phyloP scores from a whole-genome alignment of 2,113 vertebrate species.

The Narcine bancroftii region DNA sequence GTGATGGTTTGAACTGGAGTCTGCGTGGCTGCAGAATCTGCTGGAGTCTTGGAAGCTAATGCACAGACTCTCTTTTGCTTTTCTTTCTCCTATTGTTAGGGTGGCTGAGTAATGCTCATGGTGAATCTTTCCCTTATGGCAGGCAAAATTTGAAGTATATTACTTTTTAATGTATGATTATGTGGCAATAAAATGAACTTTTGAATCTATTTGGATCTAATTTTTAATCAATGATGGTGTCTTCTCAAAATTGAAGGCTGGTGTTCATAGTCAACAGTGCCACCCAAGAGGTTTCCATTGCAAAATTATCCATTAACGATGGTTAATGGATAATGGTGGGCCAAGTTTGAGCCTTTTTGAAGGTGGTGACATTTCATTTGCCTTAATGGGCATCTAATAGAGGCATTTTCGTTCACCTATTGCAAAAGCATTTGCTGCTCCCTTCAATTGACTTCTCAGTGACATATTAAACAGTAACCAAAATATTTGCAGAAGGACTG shows the following conservation, averaged over 20 bases:
- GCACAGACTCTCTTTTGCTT: too few relatives aligned
- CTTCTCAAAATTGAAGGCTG: neutral
- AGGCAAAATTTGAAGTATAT: too few relatives aligned
- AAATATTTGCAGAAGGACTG: neutral
- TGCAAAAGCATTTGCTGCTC: neutral
- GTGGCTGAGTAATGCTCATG: too few relatives aligned
- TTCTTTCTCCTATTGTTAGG: too few relatives aligned
- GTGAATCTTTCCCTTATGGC: too few relatives aligned
- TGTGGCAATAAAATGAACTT: too few relatives aligned
- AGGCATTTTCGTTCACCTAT: neutral
- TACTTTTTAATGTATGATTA: too few relatives aligned
- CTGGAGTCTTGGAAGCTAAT: too few relatives aligned
- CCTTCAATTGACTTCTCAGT: neutral
- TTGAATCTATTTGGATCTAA: neutral
- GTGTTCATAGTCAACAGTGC: neutral
- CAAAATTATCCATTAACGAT: neutral
- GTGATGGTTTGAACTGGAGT: too few relatives aligned
- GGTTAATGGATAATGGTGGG: neutral
- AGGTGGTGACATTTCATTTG: neutral
- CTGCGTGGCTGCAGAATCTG: too few relatives aligned
- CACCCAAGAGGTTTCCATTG: neutral
- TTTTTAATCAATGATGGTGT: neutral
- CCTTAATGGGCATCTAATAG: neutral
- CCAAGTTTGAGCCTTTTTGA: neutral
- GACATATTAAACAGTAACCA: neutral